These are phyloP conservation scores for Drosophila melanocephala DNA, from an alignment of 2,888 invertebrate genomes.

Conservation along the genomic window DNA sequence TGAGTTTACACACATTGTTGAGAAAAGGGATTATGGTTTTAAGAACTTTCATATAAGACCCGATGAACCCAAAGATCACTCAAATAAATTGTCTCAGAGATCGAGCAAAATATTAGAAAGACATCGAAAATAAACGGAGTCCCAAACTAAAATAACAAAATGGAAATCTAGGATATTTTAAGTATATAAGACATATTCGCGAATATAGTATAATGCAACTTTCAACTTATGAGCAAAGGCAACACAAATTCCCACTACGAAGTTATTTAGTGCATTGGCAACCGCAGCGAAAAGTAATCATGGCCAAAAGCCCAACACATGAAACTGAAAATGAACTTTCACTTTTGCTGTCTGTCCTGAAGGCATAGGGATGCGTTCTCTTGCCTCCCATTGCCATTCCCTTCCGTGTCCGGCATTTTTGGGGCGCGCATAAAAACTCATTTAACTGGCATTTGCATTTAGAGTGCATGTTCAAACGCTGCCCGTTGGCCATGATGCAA, in stretches of 20 bases:
- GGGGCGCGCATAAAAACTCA: slow-evolving; percentile 70
- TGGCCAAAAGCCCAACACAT: not conserved
- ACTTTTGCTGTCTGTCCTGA: slow-evolving; percentile 18
- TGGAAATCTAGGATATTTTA: not conserved
- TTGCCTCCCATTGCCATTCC: not conserved
- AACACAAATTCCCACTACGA: not conserved
- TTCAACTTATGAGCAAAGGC: not conserved
- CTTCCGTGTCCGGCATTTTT: slow-evolving; percentile 1
- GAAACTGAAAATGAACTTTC: slow-evolving; percentile 35
- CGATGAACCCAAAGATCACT: slow-evolving; percentile 22
- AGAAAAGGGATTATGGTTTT: slow-evolving; percentile 46
- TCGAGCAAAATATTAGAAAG: not conserved
- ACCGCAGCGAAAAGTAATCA: slow-evolving; percentile 6
- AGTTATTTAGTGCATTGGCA: not conserved
- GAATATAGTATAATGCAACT: not conserved
- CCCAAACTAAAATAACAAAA: not conserved
- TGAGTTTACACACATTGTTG: slow-evolving; percentile 86
- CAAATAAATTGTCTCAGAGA: not conserved
- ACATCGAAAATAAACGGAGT: not conserved
- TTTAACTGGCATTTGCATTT: slow-evolving; percentile 79
- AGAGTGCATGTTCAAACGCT: slow-evolving; percentile 68
- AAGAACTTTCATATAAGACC: slow-evolving; percentile 61
- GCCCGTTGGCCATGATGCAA: slow-evolving; percentile 22
- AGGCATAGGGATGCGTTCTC: slow-evolving; percentile 19
- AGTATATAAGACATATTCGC: not conserved